Conservation (phyloP, 2,888 invertebrate species). For the Plebejus argus region DNA sequence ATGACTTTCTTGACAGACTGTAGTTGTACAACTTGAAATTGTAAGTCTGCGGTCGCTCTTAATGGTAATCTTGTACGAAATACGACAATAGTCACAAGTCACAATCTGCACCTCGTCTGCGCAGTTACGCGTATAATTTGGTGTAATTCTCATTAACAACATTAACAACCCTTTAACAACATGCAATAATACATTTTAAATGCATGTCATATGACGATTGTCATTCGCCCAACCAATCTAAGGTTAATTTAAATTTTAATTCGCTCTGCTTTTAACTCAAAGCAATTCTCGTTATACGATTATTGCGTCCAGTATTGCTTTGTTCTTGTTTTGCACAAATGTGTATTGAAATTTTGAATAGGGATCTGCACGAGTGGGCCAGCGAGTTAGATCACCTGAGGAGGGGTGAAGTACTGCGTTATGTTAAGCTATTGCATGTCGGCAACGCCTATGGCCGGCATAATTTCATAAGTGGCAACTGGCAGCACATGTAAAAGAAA, state of each 20-base stretch:
- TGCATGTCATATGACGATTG: neutral
- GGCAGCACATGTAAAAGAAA: too few species aligned
- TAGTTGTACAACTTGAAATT: too few species aligned
- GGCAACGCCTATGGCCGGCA: too few species aligned
- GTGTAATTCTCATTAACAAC: slow-evolving; percentile 12
- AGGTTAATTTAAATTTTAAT: slow-evolving; percentile 17
- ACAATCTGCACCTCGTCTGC: too few species aligned
- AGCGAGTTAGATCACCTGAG: neutral
- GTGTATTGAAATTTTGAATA: neutral
- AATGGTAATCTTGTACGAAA: too few species aligned
- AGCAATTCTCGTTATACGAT: neutral
- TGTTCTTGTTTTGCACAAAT: neutral
- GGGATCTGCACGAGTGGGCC: neutral
- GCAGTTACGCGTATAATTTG: neutral
- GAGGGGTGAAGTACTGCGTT: too few species aligned
- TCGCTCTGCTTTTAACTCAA: neutral
- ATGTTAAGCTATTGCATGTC: neutral
- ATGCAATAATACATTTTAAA: slow-evolving; percentile 7
- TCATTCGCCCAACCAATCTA: slow-evolving; percentile 6
- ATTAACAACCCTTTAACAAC: slow-evolving; percentile 1
- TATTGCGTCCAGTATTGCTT: slow-evolving; percentile 3
- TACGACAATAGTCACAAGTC: neutral
- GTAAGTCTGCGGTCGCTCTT: too few species aligned
- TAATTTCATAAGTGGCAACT: too few species aligned
- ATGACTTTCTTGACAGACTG: too few species aligned